Evolutionary conservation across 2,888 invertebrate genomes (phyloP), one percentile per base, ranked within the genome.

Genomic region (Chymomyza amoena): DNA sequence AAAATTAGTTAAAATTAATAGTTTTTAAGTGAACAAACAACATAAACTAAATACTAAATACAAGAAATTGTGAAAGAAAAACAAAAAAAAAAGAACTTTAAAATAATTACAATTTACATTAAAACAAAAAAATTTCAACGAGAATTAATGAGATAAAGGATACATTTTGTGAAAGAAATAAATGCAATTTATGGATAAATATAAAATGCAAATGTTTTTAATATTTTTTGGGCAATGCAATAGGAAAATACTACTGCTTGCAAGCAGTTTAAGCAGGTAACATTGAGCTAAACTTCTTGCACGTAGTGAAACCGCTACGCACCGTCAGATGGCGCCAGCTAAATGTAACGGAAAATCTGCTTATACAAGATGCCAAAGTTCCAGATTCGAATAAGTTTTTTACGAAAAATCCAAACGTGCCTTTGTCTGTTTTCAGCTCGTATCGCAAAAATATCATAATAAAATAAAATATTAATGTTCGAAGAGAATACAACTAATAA

Each of bases 1-100:
- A 76, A 76, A 83, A 84, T 84, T 84, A 84, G 83, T 84, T 87
- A 84, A 80, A 84, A 84, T 84, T 83, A 75, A 83, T 84, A 84
- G 87, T 68, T 77, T 51, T 36, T 84, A 84, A 84, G 87, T 60
- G 36, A 81, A 50, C 5, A 50, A n/a, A 61, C 9, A 72, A 75
- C 72, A 79, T 79, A 79, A 79, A 73, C 70, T 82, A 78, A 76
- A 82, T 73, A 77, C 69, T 69, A 76, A 64, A 68, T 74, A 73
- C 67, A 79, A 72, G 75, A 66, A 68, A 68, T 76, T 62, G 74
- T 73, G 65, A 72, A 84, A 71, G 71, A 45, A 77, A 75, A 72
- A 74, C 70, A 76, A 70, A 78, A 76, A 68, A 75, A 73, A 66
- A 20, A 68, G 32, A 66, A 81, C 75, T 52, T 56, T 67, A 66